Base-by-base conservation (phyloP, 2,797 vertebrate species). In the Trematomus bernacchii region DNA sequence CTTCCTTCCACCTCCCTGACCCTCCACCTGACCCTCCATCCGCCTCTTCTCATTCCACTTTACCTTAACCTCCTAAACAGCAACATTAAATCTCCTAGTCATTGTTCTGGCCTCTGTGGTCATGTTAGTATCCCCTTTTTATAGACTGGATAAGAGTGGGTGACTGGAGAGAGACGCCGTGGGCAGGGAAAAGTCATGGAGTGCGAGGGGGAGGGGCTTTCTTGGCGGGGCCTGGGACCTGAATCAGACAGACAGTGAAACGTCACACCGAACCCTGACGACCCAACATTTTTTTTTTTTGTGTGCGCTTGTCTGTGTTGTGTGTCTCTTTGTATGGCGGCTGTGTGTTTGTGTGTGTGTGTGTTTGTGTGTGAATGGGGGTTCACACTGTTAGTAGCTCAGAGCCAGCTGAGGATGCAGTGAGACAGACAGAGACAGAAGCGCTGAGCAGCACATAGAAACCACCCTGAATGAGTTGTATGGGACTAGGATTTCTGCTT, bases 171-270 rank as follows among this genome's bases (percentile, higher is more conserved):
- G 61, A 62, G 52, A 30, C 54, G 74, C 44, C 77, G 66, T 7
- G 59, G 21, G 63, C 40, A 51, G 30, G 62, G 54, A 62, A 8
- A 61, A 59, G 76, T 64, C 44, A 43, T 63, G 59, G n/a, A 74
- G 63, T 57, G 79, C 8, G 19, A 48, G 69, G 79, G 27, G 83
- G 86, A 72, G 89, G 79, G 2, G 77, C 70, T 79, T 43, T 76
- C 86, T 55, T 55, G 76, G 66, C 63, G 27, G 77, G 77, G 83
- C 77, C 83, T 57, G 46, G 80, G 85, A 87, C 84, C 77, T 86
- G 82, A 86, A 89, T 84, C 87, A 91, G 91, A 90, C 92, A 91
- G 86, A 88, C 83, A 87, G 87, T 52, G 82, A 89, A 84, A 92
- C 86, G 90, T 94, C 91, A 92, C 77, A 76, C 69, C 74, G 86